Percentiles rank a stretch among this genome's conserved stretches.
phyloP scores from a whole-genome alignment of 2,797 vertebrate genomes.

The Lindbergichthys nudifrons region DNA sequence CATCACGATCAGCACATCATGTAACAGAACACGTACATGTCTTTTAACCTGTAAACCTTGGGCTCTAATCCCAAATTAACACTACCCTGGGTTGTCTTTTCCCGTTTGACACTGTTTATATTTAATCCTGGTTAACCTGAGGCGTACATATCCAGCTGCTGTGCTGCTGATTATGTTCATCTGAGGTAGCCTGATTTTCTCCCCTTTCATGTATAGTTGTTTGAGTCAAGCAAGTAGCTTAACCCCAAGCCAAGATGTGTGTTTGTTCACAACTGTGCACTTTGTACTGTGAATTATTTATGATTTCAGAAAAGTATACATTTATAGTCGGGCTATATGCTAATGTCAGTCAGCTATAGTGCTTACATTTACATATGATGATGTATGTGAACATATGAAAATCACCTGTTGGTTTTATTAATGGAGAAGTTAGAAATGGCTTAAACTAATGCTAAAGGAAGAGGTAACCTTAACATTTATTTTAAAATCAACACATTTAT shows the following conservation, averaged over 20 bases:
- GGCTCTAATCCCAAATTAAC: slow-evolving; percentile 17
- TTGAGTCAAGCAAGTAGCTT: slow-evolving; percentile 2
- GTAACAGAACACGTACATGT: neutral
- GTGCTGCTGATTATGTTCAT: slow-evolving; percentile 37
- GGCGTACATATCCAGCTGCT: slow-evolving; percentile 16
- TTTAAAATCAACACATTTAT: neutral
- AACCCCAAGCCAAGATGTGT: slow-evolving; percentile 6
- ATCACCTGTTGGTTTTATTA: neutral
- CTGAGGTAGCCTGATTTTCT: slow-evolving; percentile 24
- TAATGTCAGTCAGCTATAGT: neutral
- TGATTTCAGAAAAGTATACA: neutral
- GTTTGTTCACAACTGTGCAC: slow-evolving; percentile 11
- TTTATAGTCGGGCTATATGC: neutral
- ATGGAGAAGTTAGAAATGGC: neutral
- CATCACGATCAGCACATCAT: slow-evolving; percentile 3
- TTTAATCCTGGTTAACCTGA: slow-evolving; percentile 38
- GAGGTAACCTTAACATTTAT: neutral
- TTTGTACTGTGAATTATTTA: slow-evolving; percentile 17
- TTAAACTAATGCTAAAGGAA: neutral
- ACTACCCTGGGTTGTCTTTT: slow-evolving; percentile 28
- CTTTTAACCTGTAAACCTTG: slow-evolving; percentile 16
- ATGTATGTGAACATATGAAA: neutral
- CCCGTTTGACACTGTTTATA: slow-evolving; percentile 38
- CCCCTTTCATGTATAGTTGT: neutral
- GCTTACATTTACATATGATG: no score